Conservation (phyloP, 2,888 invertebrate genomes). For the Phalangium opilio region DNA sequence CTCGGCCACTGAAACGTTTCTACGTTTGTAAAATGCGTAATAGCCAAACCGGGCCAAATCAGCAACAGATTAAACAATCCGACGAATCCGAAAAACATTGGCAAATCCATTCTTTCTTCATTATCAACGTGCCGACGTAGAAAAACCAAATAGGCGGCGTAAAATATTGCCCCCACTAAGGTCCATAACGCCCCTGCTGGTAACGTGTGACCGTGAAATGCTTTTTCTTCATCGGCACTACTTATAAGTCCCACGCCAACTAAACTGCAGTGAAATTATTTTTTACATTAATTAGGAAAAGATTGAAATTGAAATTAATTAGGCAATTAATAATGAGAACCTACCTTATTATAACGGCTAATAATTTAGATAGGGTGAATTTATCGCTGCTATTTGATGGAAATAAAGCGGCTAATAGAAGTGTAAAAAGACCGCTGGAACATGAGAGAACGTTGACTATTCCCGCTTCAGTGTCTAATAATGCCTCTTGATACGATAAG, state of each 20-base stretch:
- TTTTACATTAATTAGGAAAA: not conserved
- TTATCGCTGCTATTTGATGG: conserved; percentile 65
- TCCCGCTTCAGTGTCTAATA: conserved; percentile 65
- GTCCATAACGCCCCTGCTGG: conserved; percentile 65
- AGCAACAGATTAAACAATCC: conserved; percentile 76
- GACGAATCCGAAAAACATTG: conserved; percentile 90
- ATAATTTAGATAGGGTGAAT: conserved; percentile 68
- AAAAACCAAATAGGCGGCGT: conserved; percentile 77
- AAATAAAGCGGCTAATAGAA: conserved; percentile 70
- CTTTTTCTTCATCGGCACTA: conserved; percentile 44
- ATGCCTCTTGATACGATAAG: conserved; percentile 76
- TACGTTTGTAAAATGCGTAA: conserved; percentile 57
- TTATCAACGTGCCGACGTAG: conserved; percentile 65
- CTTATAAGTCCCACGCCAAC: conserved; percentile 63
- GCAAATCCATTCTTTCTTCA: conserved; percentile 85
- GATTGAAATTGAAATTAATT: not conserved
- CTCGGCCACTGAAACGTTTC: conserved; percentile 77
- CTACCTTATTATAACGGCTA: conserved; percentile 45
- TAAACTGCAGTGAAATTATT: conserved; percentile 44
- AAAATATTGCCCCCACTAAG: conserved; percentile 70
- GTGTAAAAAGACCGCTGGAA: conserved; percentile 72
- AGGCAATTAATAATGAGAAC: not conserved
- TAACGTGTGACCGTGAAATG: conserved; percentile 45
- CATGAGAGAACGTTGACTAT: conserved; percentile 79
- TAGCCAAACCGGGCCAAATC: conserved; percentile 76